These are phyloP conservation scores for Puma concolor DNA, from an alignment of 2,113 vertebrate species.

Conservation along the genomic window DNA sequence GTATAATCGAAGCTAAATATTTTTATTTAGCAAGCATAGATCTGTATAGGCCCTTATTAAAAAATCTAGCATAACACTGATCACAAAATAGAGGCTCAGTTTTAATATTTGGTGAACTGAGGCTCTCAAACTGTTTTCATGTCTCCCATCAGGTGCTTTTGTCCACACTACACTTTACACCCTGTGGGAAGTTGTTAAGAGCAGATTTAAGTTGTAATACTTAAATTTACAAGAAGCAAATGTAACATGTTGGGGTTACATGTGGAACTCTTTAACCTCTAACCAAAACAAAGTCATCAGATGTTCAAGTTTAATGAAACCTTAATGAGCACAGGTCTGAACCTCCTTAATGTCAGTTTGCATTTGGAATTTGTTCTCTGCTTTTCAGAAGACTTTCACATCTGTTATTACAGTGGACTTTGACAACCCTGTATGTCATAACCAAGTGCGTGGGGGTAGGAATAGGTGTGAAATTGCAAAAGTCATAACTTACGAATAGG, in stretches of 20 bases:
- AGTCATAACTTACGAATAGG: background rate
- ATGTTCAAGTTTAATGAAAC: background rate
- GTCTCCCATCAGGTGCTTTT: background rate
- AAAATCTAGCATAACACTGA: background rate
- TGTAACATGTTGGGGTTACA: background rate
- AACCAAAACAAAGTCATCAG: background rate
- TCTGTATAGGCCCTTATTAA: background rate
- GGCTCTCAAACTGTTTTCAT: background rate
- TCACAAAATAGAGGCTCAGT: background rate
- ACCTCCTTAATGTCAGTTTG: background rate
- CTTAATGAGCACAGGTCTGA: background rate
- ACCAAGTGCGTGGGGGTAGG: background rate
- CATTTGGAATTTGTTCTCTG: constrained; percentile 44
- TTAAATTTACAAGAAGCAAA: background rate
- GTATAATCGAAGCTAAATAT: background rate
- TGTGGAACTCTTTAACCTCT: constrained; percentile 31
- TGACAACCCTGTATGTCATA: background rate
- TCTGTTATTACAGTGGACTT: constrained; percentile 32
- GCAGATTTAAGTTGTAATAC: background rate
- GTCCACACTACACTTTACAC: background rate
- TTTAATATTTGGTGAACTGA: background rate
- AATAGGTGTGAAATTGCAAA: constrained; percentile 4
- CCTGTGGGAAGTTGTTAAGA: background rate
- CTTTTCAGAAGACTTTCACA: constrained; percentile 19
- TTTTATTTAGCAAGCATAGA: constrained; percentile 31